Evolutionary conservation across 1,140 invertebrate genomes (phyloP).

Genomic region (Chionoecetes opilio): DNA sequence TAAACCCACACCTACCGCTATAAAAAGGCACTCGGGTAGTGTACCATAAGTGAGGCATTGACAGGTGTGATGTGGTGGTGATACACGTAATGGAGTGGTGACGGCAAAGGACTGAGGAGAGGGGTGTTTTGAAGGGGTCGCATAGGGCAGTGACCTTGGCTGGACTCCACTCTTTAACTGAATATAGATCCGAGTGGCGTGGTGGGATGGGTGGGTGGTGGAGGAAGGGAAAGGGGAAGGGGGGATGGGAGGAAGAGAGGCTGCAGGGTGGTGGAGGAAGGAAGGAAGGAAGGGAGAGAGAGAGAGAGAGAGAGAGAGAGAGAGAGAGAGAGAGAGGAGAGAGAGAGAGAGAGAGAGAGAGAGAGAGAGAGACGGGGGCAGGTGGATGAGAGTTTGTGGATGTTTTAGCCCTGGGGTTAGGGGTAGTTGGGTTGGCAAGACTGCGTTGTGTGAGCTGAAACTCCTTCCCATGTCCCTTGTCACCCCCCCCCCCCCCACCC

Average conservation of each 20-base stretch:
- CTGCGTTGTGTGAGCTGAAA: neutral
- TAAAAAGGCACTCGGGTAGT: neutral
- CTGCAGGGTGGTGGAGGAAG: neutral
- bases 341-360: slow-evolving; percentile 10
- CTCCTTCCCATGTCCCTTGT: neutral
- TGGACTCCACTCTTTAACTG: neutral
- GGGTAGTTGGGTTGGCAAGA: neutral
- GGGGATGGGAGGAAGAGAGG: neutral
- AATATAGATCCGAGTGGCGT: neutral
- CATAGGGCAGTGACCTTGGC: neutral
- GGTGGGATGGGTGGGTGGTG: neutral
- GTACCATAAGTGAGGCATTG: neutral
- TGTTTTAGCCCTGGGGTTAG: too few species aligned
- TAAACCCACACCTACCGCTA: too few species aligned
- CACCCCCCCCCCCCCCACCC: neutral
- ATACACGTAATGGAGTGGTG: too few species aligned
- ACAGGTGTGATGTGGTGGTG: neutral
- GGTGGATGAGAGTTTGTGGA: too few species aligned
- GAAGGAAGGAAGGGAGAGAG: neutral
- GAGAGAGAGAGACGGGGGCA: too few species aligned
- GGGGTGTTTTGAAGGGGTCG: too few species aligned
- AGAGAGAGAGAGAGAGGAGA: slow-evolving; percentile 3
- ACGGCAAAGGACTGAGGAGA: too few species aligned
- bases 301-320: neutral
- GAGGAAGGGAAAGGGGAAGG: neutral